Percentiles rank a stretch among this genome's conserved stretches.
Evolutionary conservation across 1,140 invertebrate genomes (phyloP).

Genomic region (Popillia japonica): DNA sequence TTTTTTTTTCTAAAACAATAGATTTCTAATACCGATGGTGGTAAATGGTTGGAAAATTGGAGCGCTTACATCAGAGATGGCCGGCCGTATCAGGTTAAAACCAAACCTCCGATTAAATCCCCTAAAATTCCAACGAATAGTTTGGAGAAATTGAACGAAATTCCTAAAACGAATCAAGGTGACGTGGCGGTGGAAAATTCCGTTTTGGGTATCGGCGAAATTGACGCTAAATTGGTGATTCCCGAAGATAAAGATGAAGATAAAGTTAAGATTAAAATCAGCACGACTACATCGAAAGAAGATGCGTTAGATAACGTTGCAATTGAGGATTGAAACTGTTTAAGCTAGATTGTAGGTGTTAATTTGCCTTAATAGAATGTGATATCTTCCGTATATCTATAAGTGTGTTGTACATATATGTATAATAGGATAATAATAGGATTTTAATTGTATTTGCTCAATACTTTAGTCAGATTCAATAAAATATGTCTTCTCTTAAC

Average conservation of each 20-base stretch:
- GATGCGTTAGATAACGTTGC: slow-evolving; percentile 2
- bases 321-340: background rate
- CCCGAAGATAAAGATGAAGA: slow-evolving; percentile 42
- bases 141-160: background rate
- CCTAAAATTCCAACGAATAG: background rate
- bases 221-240: slow-evolving; percentile 57
- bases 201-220: slow-evolving; percentile 56
- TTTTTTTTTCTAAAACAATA: no score
- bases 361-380: no score
- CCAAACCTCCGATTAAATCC: background rate
- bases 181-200: slow-evolving; percentile 43
- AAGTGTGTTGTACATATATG: no score
- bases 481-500: no score
- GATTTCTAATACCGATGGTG: slow-evolving; percentile 22
- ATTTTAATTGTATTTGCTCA: no score
- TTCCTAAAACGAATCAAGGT: background rate
- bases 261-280: background rate
- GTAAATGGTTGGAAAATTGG: slow-evolving; percentile 5
- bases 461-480: no score
- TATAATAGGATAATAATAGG: no score
- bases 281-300: background rate
- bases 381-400: no score
- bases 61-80: background rate
- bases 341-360: no score
- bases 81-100: background rate